Evolutionary conservation across 2,888 invertebrate genomes (phyloP).

Genomic region (Ferdinandea cuprea): DNA sequence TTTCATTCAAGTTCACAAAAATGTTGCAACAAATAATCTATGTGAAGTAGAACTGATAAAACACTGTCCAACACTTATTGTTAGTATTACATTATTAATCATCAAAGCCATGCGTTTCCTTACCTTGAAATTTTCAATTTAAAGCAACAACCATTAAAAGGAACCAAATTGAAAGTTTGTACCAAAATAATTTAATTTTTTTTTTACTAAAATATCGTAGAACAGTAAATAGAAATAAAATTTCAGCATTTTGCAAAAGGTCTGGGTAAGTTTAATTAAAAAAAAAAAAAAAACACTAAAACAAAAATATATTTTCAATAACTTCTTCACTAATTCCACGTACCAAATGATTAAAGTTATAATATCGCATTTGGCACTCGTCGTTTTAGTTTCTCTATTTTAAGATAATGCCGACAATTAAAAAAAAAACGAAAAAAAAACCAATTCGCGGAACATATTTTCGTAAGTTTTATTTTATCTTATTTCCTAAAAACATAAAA

Average conservation of each 20-base stretch:
- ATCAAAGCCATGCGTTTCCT: constrained; percentile 6
- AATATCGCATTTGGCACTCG: constrained; percentile 28
- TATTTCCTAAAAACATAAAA: constrained; percentile 6
- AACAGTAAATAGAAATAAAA: constrained; percentile 18
- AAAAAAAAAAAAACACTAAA: constrained; percentile 36
- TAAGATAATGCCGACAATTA: constrained; percentile 57
- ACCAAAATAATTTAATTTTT: not conserved
- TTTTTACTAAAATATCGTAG: not conserved
- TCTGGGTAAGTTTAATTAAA: constrained; percentile 53
- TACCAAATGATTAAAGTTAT: constrained; percentile 24
- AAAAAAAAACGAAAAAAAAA: too few relatives aligned
- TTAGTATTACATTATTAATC: not conserved
- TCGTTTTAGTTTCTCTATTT: constrained; percentile 39
- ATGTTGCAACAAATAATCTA: not conserved
- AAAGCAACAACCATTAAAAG: not conserved
- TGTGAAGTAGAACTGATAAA: constrained; percentile 3
- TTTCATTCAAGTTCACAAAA: not conserved
- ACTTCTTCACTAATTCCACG: constrained; percentile 50
- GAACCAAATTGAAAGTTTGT: not conserved
- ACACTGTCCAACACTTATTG: not conserved
- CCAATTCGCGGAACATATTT: constrained; percentile 43
- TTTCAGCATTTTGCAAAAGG: constrained; percentile 37
- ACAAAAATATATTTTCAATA: constrained; percentile 24
- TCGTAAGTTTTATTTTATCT: constrained; percentile 57
- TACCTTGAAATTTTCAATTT: not conserved